Evolutionary conservation across 2,113 vertebrate species (phyloP).

Genomic region (Triplophysa dalaica): DNA sequence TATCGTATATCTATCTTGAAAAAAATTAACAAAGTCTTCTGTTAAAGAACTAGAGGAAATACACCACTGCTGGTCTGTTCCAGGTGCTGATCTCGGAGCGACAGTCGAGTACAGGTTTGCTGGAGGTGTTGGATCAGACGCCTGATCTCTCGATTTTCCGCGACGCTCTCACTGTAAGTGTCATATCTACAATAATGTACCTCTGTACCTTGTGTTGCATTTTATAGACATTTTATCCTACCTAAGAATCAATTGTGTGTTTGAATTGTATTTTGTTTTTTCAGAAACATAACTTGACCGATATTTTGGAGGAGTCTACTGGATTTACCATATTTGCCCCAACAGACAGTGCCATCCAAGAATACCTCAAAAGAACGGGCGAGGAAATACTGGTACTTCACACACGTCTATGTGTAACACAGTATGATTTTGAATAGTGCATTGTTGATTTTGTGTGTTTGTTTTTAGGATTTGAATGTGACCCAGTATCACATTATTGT

Average conservation of each 20-base stretch:
- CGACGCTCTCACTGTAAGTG: slow-evolving; percentile 75
- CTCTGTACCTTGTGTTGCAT: too few relatives aligned
- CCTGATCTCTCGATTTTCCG: slow-evolving; percentile 85
- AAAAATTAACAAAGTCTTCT: too few relatives aligned
- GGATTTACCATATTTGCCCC: slow-evolving; percentile 88
- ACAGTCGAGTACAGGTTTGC: slow-evolving; percentile 71
- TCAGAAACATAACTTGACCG: slow-evolving; percentile 82
- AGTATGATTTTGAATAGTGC: too few relatives aligned
- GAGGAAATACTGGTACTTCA: slow-evolving; percentile 72
- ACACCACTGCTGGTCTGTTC: neutral
- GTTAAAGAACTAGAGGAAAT: neutral
- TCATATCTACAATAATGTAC: neutral
- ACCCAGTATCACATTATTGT: slow-evolving; percentile 83
- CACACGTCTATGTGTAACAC: neutral
- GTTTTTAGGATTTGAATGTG: slow-evolving; percentile 74
- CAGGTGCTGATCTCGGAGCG: slow-evolving; percentile 83
- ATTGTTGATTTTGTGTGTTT: neutral
- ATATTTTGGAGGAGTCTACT: slow-evolving; percentile 71
- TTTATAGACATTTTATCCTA: too few relatives aligned
- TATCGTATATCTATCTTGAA: neutral
- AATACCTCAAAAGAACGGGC: slow-evolving; percentile 75
- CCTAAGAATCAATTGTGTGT: neutral
- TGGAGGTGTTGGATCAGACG: slow-evolving; percentile 80
- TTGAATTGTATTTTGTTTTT: slow-evolving; percentile 19
- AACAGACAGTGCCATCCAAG: slow-evolving; percentile 76